A percentile compares a stretch with the other conserved stretches of the same genome.
phyloP scores from a whole-genome alignment of 2,888 invertebrate species.

The Melinopterus prodromus region DNA sequence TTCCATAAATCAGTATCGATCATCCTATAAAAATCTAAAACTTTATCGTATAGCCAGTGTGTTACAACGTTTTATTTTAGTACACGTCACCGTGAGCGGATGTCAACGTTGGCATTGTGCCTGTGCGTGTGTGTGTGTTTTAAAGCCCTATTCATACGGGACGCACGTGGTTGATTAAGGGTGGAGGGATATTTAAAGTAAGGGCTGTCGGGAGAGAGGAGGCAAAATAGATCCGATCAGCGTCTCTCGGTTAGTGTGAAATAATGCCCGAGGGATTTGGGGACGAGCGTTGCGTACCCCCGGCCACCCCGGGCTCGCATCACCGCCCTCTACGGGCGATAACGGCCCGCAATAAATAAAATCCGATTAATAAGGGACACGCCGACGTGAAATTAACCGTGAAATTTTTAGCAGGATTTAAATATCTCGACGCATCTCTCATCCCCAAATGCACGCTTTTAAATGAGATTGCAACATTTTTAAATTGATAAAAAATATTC shows the following conservation, averaged over 20 bases:
- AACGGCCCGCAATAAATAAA: constrained; percentile 44
- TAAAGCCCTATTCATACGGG: constrained; percentile 21
- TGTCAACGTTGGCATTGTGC: not conserved
- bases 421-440: constrained; percentile 14
- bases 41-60: not conserved
- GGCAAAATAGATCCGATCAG: constrained; percentile 53
- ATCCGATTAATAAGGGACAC: constrained; percentile 46
- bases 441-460: not conserved
- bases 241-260: constrained; percentile 57
- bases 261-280: constrained; percentile 57
- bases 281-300: constrained; percentile 32
- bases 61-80: not conserved
- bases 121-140: not conserved
- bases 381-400: constrained; percentile 47
- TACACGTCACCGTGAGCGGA: not conserved
- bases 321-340: constrained; percentile 39
- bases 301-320: not conserved
- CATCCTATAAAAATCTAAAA: not conserved
- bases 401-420: constrained; percentile 40
- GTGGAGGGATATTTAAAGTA: constrained; percentile 48
- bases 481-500: not conserved
- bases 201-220: constrained; percentile 45
- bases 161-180: constrained; percentile 40
- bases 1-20: no score
- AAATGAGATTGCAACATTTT: not conserved